A percentile compares a stretch with the other conserved stretches of the same genome.
Evolutionary conservation across 2,888 invertebrate species (phyloP).

Genomic region (Ametastegia equiseti): DNA sequence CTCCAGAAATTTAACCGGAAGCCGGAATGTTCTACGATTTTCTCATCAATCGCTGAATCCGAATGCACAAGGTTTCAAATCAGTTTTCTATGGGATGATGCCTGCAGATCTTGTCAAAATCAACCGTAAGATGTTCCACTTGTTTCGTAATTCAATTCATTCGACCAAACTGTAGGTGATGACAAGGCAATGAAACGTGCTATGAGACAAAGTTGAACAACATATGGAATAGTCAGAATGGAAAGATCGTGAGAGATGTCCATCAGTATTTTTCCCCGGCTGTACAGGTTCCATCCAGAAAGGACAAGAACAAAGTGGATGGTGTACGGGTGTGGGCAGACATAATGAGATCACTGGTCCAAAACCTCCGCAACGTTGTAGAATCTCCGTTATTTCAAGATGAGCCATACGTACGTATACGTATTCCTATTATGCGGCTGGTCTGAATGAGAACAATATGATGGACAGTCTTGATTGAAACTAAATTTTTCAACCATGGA

Average conservation of each 20-base stretch:
- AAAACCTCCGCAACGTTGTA: background rate
- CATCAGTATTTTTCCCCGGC: background rate
- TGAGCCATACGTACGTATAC: background rate
- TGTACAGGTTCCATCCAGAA: background rate
- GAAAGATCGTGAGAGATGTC: background rate
- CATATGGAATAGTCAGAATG: background rate
- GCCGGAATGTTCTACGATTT: too few relatives aligned
- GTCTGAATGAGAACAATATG: slow-evolving; percentile 8
- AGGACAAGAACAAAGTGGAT: slow-evolving; percentile 5
- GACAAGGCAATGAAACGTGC: background rate
- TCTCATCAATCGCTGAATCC: too few relatives aligned
- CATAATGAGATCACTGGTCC: slow-evolving; percentile 7
- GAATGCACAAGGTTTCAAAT: too few relatives aligned
- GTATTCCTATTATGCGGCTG: too few relatives aligned
- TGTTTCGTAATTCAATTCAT: background rate
- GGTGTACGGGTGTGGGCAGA: background rate
- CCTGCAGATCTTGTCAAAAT: slow-evolving; percentile 4
- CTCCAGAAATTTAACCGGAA: too few relatives aligned
- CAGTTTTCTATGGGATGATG: too few relatives aligned
- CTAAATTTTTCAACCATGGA: background rate
- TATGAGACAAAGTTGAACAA: background rate
- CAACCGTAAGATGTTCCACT: background rate
- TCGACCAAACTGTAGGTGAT: too few relatives aligned
- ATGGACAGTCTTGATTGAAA: slow-evolving; percentile 5
- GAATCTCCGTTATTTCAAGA: background rate